Evolutionary conservation across 2,888 invertebrate genomes (phyloP), one percentile per base, ranked within the genome.

Genomic region (Ornithoptera alexandrae): DNA sequence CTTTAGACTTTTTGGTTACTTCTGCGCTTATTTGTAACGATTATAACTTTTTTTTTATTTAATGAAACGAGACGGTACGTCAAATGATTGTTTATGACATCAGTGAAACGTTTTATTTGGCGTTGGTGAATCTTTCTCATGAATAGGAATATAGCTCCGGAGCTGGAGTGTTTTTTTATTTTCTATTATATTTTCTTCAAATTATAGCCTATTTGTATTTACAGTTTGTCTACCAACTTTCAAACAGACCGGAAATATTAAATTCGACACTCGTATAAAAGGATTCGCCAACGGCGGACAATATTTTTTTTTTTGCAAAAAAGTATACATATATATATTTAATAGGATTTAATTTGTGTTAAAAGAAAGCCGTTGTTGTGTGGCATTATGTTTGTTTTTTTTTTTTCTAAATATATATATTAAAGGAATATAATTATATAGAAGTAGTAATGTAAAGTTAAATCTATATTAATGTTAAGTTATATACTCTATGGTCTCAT

Each of bases 381-480:
- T 22, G 57, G 56, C 57, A 17, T 39, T 57, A 20, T n/a, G 8
- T 65, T 20, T 65, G 20, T 65, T 65, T 57, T 57, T 42, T 20
- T 8, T 24, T 42, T 12, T 15, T 20, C 58, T 20, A 18, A 22
- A 56, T 18, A 12, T 53, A 56, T 62, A 46, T 39, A 18, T 58
- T 60, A 50, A 60, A 60, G 50, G 30, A 61, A 22, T 10, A 67
- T 56, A 62, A 42, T 67, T 60, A 56, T 56, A 12, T 24, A 24
- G 39, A n/a, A 67, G 15, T 64, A 64, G 22, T 46, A 20, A 50
- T 58, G 56, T 68, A 57, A 61, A 17, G 2, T 65, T 39, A 58
- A n/a, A 59, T 59, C 58, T 67, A 67, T 61, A 50, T 72, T 65
- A 65, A 66, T 62, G 67, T 30, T 70, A 67, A 65, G 58, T 65